Conservation (phyloP, 2,797 vertebrate species). For the Microchirus variegatus region DNA sequence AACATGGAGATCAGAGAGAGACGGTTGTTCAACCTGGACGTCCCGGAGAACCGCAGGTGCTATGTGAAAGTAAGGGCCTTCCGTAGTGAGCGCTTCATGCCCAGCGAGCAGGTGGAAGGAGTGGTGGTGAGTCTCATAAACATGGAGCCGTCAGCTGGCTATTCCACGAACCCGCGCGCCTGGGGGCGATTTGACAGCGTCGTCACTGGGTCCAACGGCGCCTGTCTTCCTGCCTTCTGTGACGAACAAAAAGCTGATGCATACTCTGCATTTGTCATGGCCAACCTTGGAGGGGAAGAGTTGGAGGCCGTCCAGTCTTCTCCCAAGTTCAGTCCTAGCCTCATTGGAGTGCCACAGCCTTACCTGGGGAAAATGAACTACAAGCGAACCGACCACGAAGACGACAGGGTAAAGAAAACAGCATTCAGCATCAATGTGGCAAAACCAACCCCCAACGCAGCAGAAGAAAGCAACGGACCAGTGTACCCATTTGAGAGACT, state of each 20-base stretch:
- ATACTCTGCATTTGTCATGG: slow-evolving; percentile 92
- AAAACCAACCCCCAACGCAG: slow-evolving; percentile 88
- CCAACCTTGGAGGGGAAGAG: slow-evolving; percentile 94
- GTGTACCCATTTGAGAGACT: slow-evolving; percentile 92
- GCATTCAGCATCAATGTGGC: slow-evolving; percentile 95
- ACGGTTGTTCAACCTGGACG: slow-evolving; percentile 95
- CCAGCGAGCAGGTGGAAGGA: slow-evolving; percentile 93
- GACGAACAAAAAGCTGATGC: slow-evolving; percentile 91
- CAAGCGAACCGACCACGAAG: slow-evolving; percentile 90
- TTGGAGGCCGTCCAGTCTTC: slow-evolving; percentile 90
- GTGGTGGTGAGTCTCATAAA: slow-evolving; percentile 95
- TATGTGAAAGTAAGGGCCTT: slow-evolving; percentile 95
- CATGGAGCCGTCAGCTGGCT: slow-evolving; percentile 91
- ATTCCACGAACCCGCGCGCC: slow-evolving; percentile 91
- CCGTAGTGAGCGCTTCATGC: slow-evolving; percentile 92
- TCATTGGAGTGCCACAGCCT: slow-evolving; percentile 92
- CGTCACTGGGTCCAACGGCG: slow-evolving; percentile 90
- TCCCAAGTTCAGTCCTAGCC: slow-evolving; percentile 91
- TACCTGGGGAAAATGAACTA: slow-evolving; percentile 93
- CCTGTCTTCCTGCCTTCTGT: slow-evolving; percentile 95
- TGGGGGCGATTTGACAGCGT: slow-evolving; percentile 98
- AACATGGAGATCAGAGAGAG: slow-evolving; percentile 99
- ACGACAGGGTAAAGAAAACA: slow-evolving; percentile 90
- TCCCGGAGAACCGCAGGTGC: slow-evolving; percentile 94
- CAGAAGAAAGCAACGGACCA: slow-evolving; percentile 93